Evolutionary conservation across 2,113 vertebrate species (phyloP).

Genomic region (Centrocercus urophasianus): DNA sequence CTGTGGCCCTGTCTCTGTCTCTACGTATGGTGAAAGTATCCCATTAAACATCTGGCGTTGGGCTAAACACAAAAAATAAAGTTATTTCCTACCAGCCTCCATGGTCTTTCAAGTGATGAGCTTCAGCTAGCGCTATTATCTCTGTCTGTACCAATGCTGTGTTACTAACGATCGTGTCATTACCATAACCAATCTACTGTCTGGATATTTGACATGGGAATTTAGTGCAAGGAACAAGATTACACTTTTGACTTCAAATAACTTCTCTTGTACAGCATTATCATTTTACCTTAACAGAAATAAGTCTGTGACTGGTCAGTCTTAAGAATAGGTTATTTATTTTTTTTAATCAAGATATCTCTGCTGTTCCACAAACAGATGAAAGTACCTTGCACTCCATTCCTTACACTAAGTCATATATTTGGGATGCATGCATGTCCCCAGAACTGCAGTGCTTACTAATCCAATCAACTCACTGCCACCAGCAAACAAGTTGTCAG

Average conservation of each 20-base stretch:
- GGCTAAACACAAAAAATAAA: slow-evolving; percentile 1
- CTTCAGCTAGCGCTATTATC: background rate
- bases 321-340: background rate
- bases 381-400: background rate
- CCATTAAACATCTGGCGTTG: background rate
- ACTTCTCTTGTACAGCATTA: background rate
- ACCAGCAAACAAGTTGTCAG: background rate
- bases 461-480: background rate
- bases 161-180: background rate
- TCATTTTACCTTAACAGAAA: background rate
- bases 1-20: background rate
- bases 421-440: background rate
- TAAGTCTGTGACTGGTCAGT: background rate
- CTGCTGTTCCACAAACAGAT: background rate
- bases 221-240: background rate
- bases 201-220: background rate
- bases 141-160: background rate
- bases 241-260: background rate
- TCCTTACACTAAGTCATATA: background rate
- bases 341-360: background rate
- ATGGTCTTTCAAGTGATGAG: background rate
- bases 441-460: background rate
- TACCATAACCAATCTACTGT: background rate
- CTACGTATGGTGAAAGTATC: background rate
- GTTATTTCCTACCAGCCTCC: background rate